phyloP scores from a whole-genome alignment of 1,140 invertebrate genomes.

The Odontomachus brunneus region DNA sequence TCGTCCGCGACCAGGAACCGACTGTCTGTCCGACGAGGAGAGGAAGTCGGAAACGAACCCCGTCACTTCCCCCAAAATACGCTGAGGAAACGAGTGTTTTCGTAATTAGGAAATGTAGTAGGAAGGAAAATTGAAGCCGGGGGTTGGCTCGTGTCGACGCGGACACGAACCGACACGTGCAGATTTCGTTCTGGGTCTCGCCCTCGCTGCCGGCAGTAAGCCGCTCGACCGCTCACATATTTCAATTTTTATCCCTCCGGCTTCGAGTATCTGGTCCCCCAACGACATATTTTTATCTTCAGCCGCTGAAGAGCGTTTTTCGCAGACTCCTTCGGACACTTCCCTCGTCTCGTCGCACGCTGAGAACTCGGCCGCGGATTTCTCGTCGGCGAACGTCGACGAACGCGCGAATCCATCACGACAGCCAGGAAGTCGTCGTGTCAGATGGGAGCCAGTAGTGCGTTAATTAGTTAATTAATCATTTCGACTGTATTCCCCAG shows the following conservation, averaged over 20 bases:
- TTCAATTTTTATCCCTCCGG: constrained; percentile 19
- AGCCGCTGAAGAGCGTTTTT: too few relatives aligned
- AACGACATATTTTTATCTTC: too few relatives aligned
- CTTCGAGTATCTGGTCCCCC: not conserved
- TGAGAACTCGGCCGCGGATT: too few relatives aligned
- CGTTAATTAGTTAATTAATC: constrained; percentile 64
- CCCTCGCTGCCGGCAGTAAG: not conserved
- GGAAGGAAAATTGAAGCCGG: constrained; percentile 61
- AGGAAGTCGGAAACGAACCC: constrained; percentile 76
- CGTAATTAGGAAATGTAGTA: constrained; percentile 70
- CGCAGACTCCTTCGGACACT: too few relatives aligned
- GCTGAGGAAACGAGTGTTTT: constrained; percentile 73
- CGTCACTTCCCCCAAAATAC: constrained; percentile 50
- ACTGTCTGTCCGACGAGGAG: constrained; percentile 60
- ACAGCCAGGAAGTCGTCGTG: not conserved
- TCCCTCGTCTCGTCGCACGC: too few relatives aligned
- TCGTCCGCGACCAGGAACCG: constrained; percentile 70
- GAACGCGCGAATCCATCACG: not conserved
- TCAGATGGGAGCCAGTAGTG: not conserved
- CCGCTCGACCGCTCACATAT: not conserved
- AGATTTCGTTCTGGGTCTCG: constrained; percentile 27
- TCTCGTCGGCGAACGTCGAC: too few relatives aligned
- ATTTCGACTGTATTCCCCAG: constrained; percentile 26
- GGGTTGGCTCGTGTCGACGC: constrained; percentile 49
- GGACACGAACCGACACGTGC: constrained; percentile 31